Evolutionary conservation across 2,888 invertebrate genomes (phyloP).

Genomic region (Galeopsomyia nigrocyanea): DNA sequence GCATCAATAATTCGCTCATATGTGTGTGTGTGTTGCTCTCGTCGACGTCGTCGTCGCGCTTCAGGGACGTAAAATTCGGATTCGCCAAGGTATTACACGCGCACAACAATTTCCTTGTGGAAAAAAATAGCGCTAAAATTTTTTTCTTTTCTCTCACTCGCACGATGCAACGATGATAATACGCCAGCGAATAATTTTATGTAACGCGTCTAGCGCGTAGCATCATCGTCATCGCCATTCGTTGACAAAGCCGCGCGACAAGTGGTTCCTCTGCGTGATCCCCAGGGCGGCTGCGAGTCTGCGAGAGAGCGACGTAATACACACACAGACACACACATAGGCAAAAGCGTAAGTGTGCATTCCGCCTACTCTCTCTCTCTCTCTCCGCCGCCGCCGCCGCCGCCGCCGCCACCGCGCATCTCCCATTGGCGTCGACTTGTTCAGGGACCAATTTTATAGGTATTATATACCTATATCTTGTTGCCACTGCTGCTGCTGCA

Average conservation of each 20-base stretch:
- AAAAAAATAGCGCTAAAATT: too few species aligned
- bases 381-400: not conserved
- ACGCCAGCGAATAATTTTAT: constrained; percentile 14
- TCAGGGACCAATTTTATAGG: constrained; percentile 16
- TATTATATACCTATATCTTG: too few species aligned
- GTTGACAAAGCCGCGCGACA: constrained; percentile 13
- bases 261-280: constrained; percentile 26
- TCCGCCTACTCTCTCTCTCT: not conserved
- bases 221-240: too few species aligned
- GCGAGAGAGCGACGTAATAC: constrained; percentile 21
- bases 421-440: not conserved
- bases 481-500: too few species aligned
- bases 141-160: not conserved
- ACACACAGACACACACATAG: constrained; percentile 4
- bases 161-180: constrained; percentile 28
- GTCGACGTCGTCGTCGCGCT: constrained; percentile 6
- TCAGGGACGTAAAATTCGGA: constrained; percentile 35
- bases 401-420: not conserved
- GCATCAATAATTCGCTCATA: constrained; percentile 51
- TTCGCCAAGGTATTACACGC: constrained; percentile 44
- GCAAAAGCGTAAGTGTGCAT: not conserved
- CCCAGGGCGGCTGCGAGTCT: not conserved
- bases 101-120: not conserved
- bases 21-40: too few species aligned
- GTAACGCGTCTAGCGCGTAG: constrained; percentile 13